Evolutionary conservation across 2,888 invertebrate genomes (phyloP).

Genomic region (Metellina segmentata): DNA sequence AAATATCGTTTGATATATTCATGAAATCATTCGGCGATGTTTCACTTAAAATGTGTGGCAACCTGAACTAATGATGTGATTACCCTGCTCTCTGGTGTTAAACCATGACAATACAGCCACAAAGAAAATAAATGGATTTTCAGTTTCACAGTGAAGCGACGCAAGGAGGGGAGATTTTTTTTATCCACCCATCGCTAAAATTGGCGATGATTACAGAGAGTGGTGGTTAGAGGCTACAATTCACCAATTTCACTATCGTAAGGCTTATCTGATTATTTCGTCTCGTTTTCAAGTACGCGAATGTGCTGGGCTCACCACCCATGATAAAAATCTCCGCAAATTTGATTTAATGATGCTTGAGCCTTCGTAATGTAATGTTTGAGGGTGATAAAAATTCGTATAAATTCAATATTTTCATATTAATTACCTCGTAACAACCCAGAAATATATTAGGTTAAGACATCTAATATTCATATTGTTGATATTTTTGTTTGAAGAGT

Average conservation of each 20-base stretch:
- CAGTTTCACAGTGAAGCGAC: not conserved
- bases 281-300: slow-evolving; percentile 29
- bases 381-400: not conserved
- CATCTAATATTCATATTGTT: no score
- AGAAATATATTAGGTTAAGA: no score
- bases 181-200: slow-evolving; percentile 25
- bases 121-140: slow-evolving; percentile 61
- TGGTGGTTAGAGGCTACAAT: slow-evolving; percentile 34
- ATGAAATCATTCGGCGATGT: slow-evolving; percentile 5
- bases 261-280: slow-evolving; percentile 48
- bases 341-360: not conserved
- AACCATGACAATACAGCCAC: slow-evolving; percentile 37
- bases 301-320: not conserved
- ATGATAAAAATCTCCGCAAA: not conserved
- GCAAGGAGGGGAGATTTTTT: not conserved
- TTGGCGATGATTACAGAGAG: slow-evolving; percentile 64
- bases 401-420: not conserved
- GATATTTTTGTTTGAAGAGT: no score
- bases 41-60: slow-evolving; percentile 31
- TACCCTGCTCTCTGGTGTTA: slow-evolving; percentile 26
- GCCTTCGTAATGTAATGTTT: not conserved
- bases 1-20: not conserved
- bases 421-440: no score
- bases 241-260: slow-evolving; percentile 57
- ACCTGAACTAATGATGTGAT: slow-evolving; percentile 30